Evolutionary conservation across 2,888 invertebrate species (phyloP), one percentile per base, ranked within the genome.

Genomic region (Micoletzkya japonica): DNA sequence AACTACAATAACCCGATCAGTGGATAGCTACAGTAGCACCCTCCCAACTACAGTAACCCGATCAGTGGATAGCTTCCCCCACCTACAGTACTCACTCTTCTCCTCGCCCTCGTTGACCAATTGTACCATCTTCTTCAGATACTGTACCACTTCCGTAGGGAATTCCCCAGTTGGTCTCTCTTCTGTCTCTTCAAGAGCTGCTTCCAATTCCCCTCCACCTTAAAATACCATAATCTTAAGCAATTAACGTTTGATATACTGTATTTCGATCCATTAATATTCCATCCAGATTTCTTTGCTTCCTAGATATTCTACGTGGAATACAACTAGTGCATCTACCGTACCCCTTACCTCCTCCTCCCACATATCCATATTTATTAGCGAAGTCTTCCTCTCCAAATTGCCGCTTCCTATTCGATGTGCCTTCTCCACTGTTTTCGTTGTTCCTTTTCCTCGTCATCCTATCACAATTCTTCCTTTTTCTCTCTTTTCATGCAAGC

Each of bases 101-200:
- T 67, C 67, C 30, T 74, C 49, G 76, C 76, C 20, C 74, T 67
- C 66, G 73, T 74, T 20, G 63, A 64, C 61, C 32, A 77, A 61
- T 32, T 71, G 68, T 4, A 72, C 72, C 37, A 79, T 74, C 50
- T 71, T 74, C 50, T 72, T 66, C 50, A 79, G 68, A 59, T 79
- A 79, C 10, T 60, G 36, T 7, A 77, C 76, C 32, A 77, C 64
- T 63, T 79, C 79, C 37, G 71, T 74, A 28, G 79, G 79, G 59
- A 75, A 79, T 17, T 69, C 73, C 17, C 73, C 70, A 4, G 71
- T 69, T 70, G 72, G 26, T 70, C 74, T 52, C 70, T 68, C 32
- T 17, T 36, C 36, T 34, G 64, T 28, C 34, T 52, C 64, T 26
- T 64, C 64, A 2, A 64, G 36, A n/a, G 52, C 64, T 50, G 52